Percentiles rank a stretch among this genome's conserved stretches.
Evolutionary conservation across 1,140 invertebrate genomes (phyloP).

Genomic region (Maniola jurtina): DNA sequence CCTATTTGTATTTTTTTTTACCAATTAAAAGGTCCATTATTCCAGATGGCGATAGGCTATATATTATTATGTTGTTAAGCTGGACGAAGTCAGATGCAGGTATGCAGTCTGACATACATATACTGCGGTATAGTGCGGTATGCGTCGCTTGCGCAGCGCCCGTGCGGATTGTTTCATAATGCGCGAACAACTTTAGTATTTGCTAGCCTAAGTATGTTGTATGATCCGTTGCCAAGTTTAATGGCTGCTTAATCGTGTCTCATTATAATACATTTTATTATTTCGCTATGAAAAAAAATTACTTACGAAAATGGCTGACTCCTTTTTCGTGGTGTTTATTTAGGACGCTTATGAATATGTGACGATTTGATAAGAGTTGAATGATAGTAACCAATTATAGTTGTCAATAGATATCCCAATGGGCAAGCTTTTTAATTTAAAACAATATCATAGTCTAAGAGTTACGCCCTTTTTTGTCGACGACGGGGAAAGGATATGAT

Average conservation of each 20-base stretch:
- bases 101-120: too few relatives aligned
- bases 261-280: conserved; percentile 25
- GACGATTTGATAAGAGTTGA: conserved; percentile 13
- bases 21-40: too few relatives aligned
- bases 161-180: background rate
- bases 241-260: conserved; percentile 9
- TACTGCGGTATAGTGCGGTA: too few relatives aligned
- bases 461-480: background rate
- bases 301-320: conserved; percentile 17
- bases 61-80: too few relatives aligned
- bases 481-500: background rate
- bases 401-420: conserved; percentile 11
- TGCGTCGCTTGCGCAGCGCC: too few relatives aligned
- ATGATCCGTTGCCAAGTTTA: conserved; percentile 17
- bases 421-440: conserved; percentile 11
- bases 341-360: conserved; percentile 19
- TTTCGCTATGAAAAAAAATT: conserved; percentile 17
- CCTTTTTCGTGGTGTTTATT: conserved; percentile 21
- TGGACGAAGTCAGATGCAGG: too few relatives aligned
- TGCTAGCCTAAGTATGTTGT: background rate
- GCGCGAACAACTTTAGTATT: background rate
- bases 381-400: background rate
- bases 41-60: too few relatives aligned
- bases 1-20: too few relatives aligned
- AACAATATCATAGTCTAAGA: conserved; percentile 20